These are phyloP conservation scores for Orthonyx spaldingii DNA, from an alignment of 2,113 vertebrate species.

Conservation along the genomic window DNA sequence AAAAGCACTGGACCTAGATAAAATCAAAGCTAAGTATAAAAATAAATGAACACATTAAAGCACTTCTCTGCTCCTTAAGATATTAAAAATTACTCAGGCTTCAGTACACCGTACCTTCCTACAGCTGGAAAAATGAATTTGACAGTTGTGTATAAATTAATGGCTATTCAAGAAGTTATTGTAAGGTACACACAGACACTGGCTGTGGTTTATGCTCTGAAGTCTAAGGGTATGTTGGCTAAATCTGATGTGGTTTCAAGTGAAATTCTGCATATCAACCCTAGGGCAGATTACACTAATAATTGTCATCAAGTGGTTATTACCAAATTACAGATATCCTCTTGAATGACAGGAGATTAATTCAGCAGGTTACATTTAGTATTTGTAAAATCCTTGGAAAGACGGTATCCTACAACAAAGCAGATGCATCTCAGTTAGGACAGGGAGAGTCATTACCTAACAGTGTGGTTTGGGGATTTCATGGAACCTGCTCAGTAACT, in stretches of 20 bases:
- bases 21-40: background rate
- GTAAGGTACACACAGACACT: background rate
- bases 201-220: background rate
- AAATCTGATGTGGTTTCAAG: background rate
- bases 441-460: background rate
- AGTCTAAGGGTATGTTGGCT: background rate
- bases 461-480: background rate
- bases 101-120: background rate
- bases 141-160: background rate
- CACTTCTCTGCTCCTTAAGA: background rate
- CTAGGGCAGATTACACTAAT: background rate
- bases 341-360: background rate
- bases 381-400: background rate
- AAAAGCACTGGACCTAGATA: background rate
- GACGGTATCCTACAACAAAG: background rate
- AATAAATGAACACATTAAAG: background rate
- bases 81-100: background rate
- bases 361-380: background rate
- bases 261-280: background rate
- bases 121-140: background rate
- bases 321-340: background rate
- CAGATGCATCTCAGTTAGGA: background rate
- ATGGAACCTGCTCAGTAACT: background rate
- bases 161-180: background rate
- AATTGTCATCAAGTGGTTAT: background rate